Base-by-base conservation (phyloP, 92 coral and sea anemone genomes). In the Umimayanthus chanpuru region DNA sequence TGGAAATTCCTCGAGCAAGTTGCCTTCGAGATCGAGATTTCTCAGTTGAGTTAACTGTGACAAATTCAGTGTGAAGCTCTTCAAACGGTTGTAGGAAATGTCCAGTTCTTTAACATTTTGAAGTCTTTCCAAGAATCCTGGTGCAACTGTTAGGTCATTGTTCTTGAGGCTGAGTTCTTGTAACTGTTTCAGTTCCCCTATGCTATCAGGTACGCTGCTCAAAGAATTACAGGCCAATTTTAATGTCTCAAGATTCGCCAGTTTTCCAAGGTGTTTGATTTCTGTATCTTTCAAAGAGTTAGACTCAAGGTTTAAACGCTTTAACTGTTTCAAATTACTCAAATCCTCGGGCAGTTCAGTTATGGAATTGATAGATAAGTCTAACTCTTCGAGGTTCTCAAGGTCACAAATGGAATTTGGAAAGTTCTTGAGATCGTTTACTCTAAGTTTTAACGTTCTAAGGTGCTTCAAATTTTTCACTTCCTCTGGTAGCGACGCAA, bases 1-100 rank as follows among this genome's bases (percentile, higher is more conserved):
- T 6, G 86, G 85, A 14, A 91, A 9, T 4, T 58, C 68, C 28
- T 87, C 47, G 7, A 91, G 84, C 43, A 44, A 43, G 75, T 88
- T 91, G 15, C 81, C 84, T 85, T 85, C 90, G 15, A 91, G 82
- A 76, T 91, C 91, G 30, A 91, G 89, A 61, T 85, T 81, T 25
- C 36, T 72, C 32, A 91, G 56, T 8, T 44, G 14, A 29, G 7
- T 74, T 29, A 89, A 49, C 12, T 41, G 38, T 16, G 85, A 85
- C 15, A 89, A 30, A 74, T 91, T 88, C 28, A 91, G 36, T 20
- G 44, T 39, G 50, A 91, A 91, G 20, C 21, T 36, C 39, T 65
- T 73, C 32, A 91, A 58, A 41, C 55, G 71, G 66, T 91, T 91
- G 55, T 91, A 88, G 36, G 93, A 91, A 72, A 91, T 85, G 58